A percentile compares a stretch with the other conserved stretches of the same genome.
Conservation (phyloP, 1,140 invertebrate species). For the Hormaphis cornu region DNA sequence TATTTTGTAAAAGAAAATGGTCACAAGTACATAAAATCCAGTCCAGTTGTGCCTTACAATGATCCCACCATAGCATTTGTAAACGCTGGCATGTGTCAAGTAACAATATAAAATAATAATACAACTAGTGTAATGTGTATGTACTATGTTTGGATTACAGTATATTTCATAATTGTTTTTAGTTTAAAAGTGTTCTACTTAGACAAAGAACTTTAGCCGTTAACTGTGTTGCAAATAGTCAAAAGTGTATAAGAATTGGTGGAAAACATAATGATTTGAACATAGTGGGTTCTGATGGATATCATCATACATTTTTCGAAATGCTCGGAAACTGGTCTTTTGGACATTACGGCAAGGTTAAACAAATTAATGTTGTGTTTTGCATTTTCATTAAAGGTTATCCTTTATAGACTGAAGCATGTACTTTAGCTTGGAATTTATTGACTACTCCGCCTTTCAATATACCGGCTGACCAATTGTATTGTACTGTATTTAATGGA, state of each 20-base stretch:
- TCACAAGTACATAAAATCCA: neutral
- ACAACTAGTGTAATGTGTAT: too few relatives aligned
- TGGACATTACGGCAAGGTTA: slow-evolving; percentile 90
- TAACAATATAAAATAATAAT: slow-evolving; percentile 35
- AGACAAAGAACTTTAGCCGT: slow-evolving; percentile 41
- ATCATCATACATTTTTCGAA: slow-evolving; percentile 99
- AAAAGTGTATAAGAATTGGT: slow-evolving; percentile 61
- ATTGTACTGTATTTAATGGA: slow-evolving; percentile 92
- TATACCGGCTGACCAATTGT: slow-evolving; percentile 64
- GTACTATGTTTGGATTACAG: slow-evolving; percentile 50
- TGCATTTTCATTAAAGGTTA: neutral
- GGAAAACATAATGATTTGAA: slow-evolving; percentile 68
- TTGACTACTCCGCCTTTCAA: slow-evolving; percentile 65
- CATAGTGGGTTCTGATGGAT: slow-evolving; percentile 79
- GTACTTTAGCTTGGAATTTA: slow-evolving; percentile 78
- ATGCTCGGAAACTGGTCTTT: slow-evolving; percentile 99
- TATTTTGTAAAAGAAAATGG: slow-evolving; percentile 52
- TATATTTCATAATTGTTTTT: slow-evolving; percentile 46
- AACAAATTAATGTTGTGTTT: neutral
- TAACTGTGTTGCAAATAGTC: slow-evolving; percentile 59
- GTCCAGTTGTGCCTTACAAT: slow-evolving; percentile 46
- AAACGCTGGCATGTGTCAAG: slow-evolving; percentile 45
- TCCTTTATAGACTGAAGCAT: slow-evolving; percentile 58
- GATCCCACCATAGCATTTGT: slow-evolving; percentile 45
- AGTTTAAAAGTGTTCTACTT: slow-evolving; percentile 53